Evolutionary conservation across 2,113 vertebrate genomes (phyloP).

Genomic region (Callipepla californica): DNA sequence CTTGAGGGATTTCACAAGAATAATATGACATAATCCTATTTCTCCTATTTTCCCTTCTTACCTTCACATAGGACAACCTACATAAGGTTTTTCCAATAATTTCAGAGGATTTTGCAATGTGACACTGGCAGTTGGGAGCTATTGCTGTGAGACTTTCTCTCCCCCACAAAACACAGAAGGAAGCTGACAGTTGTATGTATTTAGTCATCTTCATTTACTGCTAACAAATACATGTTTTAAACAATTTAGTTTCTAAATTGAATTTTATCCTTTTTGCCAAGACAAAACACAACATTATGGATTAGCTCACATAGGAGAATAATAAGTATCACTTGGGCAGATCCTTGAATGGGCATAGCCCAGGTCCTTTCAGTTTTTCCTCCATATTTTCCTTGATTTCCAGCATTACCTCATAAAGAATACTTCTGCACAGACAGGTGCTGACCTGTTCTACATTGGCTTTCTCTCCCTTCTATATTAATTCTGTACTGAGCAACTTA

Average conservation of each 20-base stretch:
- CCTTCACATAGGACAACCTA: background rate
- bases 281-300: background rate
- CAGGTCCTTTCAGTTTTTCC: background rate
- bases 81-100: background rate
- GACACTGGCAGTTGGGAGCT: background rate
- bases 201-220: background rate
- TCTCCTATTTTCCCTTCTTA: background rate
- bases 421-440: background rate
- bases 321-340: background rate
- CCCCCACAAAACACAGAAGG: background rate
- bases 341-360: background rate
- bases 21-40: background rate
- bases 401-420: background rate
- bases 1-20: background rate
- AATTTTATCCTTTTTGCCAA: background rate
- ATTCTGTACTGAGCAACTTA: background rate
- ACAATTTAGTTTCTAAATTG: background rate
- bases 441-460: background rate
- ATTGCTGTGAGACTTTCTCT: background rate
- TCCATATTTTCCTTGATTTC: background rate
- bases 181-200: background rate
- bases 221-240: background rate
- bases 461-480: background rate
- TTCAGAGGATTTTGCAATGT: background rate
- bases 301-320: background rate